Percentiles rank a stretch among this genome's conserved stretches.
Conservation (phyloP, 2,113 vertebrate species). For the Arizona elegans region DNA sequence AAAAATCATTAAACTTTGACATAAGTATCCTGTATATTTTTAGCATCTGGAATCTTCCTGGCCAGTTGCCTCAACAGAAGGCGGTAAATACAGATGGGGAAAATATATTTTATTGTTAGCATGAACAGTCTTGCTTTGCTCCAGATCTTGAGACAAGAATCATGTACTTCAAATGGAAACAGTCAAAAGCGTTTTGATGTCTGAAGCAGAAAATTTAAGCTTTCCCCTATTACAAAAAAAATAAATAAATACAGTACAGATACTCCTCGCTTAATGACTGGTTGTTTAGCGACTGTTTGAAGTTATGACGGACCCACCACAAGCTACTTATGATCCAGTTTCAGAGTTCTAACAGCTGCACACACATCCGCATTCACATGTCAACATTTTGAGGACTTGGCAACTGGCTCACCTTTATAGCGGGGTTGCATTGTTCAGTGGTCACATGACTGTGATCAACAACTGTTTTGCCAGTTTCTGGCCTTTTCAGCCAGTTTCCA, state of each 20-base stretch:
- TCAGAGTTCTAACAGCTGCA: background rate
- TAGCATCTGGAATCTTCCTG: background rate
- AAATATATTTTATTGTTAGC: background rate
- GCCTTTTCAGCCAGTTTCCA: background rate
- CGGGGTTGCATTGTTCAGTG: background rate
- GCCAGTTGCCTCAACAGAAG: slow-evolving; percentile 1
- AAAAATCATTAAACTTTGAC: background rate
- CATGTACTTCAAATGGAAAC: background rate
- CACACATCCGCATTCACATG: background rate
- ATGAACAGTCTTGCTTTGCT: background rate
- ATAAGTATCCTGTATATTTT: background rate
- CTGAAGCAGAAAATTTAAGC: background rate
- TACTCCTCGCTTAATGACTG: background rate
- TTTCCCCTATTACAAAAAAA: background rate
- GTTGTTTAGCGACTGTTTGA: background rate
- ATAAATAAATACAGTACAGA: background rate
- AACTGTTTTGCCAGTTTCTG: background rate
- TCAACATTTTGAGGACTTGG: background rate
- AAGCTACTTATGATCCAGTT: background rate
- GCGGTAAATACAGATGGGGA: background rate
- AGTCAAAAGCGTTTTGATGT: background rate
- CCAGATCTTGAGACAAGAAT: background rate
- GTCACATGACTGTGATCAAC: background rate
- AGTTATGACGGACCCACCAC: background rate
- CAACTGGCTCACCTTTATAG: background rate